phyloP scores from a whole-genome alignment of 2,797 vertebrate genomes.

The Erethizon dorsatum region DNA sequence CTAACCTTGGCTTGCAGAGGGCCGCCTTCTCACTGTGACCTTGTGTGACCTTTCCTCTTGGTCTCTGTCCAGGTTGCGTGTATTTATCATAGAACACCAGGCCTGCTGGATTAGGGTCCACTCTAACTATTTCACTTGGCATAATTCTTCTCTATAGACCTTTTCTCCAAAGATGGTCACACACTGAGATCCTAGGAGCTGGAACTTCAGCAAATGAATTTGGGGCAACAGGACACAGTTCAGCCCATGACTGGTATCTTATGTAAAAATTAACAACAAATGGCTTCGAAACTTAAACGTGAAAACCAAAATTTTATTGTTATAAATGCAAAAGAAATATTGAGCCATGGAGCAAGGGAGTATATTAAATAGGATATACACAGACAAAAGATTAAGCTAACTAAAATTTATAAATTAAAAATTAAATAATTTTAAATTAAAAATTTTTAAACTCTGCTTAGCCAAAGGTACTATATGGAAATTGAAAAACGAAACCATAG shows the following conservation, averaged over 20 bases:
- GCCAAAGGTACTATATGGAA: neutral
- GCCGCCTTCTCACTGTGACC: neutral
- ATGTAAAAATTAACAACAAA: neutral
- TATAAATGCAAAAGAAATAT: slow-evolving; percentile 11
- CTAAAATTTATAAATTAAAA: neutral
- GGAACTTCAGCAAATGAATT: neutral
- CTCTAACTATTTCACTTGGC: neutral
- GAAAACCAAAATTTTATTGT: neutral
- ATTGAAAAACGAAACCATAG: neutral
- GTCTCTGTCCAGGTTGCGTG: neutral
- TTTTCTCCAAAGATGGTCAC: neutral
- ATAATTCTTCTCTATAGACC: neutral
- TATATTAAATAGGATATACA: neutral
- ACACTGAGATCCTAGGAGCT: neutral
- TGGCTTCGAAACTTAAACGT: neutral
- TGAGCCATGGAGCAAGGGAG: neutral
- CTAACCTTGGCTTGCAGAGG: too few species aligned
- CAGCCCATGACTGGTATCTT: neutral
- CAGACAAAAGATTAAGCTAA: neutral
- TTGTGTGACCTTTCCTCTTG: neutral
- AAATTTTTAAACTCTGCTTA: neutral
- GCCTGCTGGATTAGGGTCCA: rapidly evolving
- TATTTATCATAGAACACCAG: neutral
- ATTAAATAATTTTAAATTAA: neutral
- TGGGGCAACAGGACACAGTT: neutral